A percentile compares a stretch with the other conserved stretches of the same genome.
Evolutionary conservation across 1,140 invertebrate species (phyloP).

Genomic region (Zaprionus nigranus): DNA sequence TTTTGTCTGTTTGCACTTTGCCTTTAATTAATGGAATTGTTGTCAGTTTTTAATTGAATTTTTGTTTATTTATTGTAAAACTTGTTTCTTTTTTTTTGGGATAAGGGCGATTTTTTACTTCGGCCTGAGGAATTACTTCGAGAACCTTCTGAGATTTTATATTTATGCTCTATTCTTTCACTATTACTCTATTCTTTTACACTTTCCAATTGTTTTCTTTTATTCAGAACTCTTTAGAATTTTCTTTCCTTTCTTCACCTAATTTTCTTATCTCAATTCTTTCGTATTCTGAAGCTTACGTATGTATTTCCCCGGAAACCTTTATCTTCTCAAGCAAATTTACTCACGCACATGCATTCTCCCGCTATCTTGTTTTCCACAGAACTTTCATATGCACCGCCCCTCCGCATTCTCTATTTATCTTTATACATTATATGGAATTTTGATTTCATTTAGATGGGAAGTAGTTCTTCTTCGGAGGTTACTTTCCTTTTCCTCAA

Average conservation of each 20-base stretch:
- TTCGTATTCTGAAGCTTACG: background rate
- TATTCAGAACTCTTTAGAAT: background rate
- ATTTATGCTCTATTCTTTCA: background rate
- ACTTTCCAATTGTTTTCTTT: background rate
- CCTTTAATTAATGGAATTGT: slow-evolving; percentile 36
- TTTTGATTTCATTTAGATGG: background rate
- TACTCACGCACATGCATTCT: slow-evolving; percentile 8
- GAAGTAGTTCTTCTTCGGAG: background rate
- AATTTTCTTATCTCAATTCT: slow-evolving; percentile 4
- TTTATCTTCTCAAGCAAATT: slow-evolving; percentile 4
- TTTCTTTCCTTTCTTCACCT: background rate
- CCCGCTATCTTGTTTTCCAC: background rate
- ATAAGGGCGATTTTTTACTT: background rate
- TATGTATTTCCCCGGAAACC: background rate
- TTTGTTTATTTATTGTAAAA: slow-evolving; percentile 30
- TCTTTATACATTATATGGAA: background rate
- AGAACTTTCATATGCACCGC: background rate
- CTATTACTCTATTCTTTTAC: too few species aligned
- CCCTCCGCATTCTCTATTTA: background rate
- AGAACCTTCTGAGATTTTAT: background rate
- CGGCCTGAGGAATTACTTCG: background rate
- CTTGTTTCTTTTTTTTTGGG: slow-evolving; percentile 9
- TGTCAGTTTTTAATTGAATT: slow-evolving; percentile 44
- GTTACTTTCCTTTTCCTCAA: too few species aligned
- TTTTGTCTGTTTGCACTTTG: slow-evolving; percentile 28